Evolutionary conservation across 1,140 invertebrate species (phyloP).

Genomic region (Leptestheria dahalacensis): DNA sequence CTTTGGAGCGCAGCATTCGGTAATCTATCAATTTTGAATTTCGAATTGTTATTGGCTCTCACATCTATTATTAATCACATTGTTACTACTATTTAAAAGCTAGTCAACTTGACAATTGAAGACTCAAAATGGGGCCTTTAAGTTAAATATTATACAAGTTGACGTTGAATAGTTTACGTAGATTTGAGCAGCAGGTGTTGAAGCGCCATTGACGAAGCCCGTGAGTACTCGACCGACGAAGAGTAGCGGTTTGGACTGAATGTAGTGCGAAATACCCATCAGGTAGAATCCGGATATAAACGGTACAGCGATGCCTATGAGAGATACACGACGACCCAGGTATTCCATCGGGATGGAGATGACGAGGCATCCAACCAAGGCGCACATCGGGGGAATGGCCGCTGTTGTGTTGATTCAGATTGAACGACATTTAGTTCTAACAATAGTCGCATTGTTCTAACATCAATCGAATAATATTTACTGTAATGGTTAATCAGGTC

Average conservation of each 20-base stretch:
- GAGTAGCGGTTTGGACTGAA: constrained; percentile 25
- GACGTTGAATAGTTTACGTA: too few species aligned
- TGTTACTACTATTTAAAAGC: too few species aligned
- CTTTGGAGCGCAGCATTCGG: constrained; percentile 46
- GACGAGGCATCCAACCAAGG: constrained; percentile 29
- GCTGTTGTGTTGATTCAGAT: too few species aligned
- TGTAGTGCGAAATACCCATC: constrained; percentile 36
- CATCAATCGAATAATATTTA: background rate
- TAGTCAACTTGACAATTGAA: too few species aligned
- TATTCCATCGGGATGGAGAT: constrained; percentile 31
- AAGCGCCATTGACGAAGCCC: constrained; percentile 43
- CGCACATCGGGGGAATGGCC: constrained; percentile 21
- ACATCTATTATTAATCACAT: too few species aligned
- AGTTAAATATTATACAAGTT: too few species aligned
- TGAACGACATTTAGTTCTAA: too few species aligned
- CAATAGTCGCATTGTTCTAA: too few species aligned
- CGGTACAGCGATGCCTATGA: constrained; percentile 46
- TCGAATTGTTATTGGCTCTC: too few species aligned
- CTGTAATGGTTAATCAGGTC: too few species aligned
- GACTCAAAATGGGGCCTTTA: too few species aligned
- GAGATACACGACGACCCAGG: constrained; percentile 50
- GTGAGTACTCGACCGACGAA: constrained; percentile 46
- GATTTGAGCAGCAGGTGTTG: constrained; percentile 42
- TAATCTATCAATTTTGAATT: constrained; percentile 35
- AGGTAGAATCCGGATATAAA: constrained; percentile 53